These are phyloP conservation scores for Dryobates pubescens DNA, from an alignment of 2,797 vertebrate genomes.

Conservation along the genomic window DNA sequence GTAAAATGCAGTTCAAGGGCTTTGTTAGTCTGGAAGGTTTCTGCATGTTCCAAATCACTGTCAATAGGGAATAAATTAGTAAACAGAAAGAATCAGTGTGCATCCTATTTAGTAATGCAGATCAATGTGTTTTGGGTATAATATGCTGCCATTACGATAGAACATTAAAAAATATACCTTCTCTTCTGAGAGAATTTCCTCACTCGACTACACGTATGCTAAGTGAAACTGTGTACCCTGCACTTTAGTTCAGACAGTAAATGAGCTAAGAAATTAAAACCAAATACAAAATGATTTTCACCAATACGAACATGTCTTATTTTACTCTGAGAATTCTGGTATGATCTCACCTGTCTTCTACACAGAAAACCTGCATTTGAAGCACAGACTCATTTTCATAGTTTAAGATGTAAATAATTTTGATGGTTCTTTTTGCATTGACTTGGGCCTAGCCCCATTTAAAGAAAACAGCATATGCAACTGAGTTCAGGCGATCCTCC, in stretches of 20 bases:
- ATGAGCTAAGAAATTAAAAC: not conserved
- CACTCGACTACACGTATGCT: not conserved
- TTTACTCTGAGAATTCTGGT: not conserved
- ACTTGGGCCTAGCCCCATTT: not conserved
- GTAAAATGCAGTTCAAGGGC: not conserved
- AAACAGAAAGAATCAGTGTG: not conserved
- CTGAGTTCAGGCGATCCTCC: not conserved
- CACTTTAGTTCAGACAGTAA: not conserved
- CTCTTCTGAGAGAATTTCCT: not conserved
- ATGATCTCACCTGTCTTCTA: not conserved
- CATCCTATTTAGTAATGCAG: not conserved
- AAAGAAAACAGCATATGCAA: rapidly evolving
- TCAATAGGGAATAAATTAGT: not conserved
- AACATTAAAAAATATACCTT: not conserved
- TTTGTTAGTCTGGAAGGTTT: not conserved
- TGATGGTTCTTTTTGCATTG: not conserved
- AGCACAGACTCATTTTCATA: not conserved
- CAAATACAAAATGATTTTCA: not conserved
- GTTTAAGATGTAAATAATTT: not conserved
- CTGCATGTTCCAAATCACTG: not conserved
- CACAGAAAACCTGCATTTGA: not conserved
- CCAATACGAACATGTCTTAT: not conserved
- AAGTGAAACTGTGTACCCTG: not conserved
- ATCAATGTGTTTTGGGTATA: not conserved
- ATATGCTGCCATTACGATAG: not conserved